Evolutionary conservation across 1,140 invertebrate genomes (phyloP).

Genomic region (Calosoma granatense): DNA sequence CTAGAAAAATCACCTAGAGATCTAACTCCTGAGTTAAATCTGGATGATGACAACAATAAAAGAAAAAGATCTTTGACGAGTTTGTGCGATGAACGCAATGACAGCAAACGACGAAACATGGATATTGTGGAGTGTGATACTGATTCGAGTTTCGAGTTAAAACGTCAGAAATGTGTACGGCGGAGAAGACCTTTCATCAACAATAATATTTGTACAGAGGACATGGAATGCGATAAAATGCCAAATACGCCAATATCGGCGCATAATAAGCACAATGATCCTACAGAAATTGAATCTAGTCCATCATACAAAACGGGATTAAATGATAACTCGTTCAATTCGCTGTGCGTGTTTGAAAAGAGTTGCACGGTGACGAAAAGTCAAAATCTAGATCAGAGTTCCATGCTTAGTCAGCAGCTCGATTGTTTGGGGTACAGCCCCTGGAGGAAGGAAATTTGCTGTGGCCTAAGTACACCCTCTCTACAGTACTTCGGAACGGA

Average conservation of each 20-base stretch:
- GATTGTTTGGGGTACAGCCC: not conserved
- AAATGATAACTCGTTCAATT: slow-evolving; percentile 20
- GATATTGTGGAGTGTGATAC: slow-evolving; percentile 15
- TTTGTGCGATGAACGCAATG: slow-evolving; percentile 4
- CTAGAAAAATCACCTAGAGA: too few relatives aligned
- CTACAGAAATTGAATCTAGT: not conserved
- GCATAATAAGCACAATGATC: too few relatives aligned
- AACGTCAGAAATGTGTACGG: slow-evolving; percentile 29
- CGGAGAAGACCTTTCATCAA: slow-evolving; percentile 19
- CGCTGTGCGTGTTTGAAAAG: slow-evolving; percentile 1
- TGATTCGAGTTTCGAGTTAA: slow-evolving; percentile 20
- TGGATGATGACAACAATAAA: slow-evolving; percentile 20
- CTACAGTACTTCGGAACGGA: not conserved
- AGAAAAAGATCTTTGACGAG: slow-evolving; percentile 21
- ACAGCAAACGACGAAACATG: slow-evolving; percentile 13
- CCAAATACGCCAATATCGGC: not conserved
- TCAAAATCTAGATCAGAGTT: not conserved
- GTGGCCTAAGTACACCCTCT: not conserved
- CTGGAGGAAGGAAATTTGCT: not conserved
- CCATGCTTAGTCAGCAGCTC: not conserved
- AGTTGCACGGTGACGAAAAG: not conserved
- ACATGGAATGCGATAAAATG: slow-evolving; percentile 1
- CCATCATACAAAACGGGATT: not conserved
- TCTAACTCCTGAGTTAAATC: slow-evolving; percentile 30
- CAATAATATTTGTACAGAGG: slow-evolving; percentile 12